Evolutionary conservation across 2,113 vertebrate genomes (phyloP).

Genomic region (Scatophagus argus): DNA sequence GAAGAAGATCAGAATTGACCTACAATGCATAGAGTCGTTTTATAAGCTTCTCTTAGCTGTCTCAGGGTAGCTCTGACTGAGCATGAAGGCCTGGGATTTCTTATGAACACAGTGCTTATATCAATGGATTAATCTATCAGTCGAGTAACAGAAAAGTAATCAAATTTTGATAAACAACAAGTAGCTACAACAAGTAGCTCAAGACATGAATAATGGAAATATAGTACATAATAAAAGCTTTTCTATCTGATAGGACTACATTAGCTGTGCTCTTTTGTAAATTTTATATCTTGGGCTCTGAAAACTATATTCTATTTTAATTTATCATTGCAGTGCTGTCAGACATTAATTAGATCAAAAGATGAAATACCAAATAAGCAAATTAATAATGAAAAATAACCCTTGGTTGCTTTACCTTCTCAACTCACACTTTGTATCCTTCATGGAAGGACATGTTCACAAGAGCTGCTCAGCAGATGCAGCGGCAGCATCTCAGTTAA

Average conservation of each 20-base stretch:
- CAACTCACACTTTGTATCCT: neutral
- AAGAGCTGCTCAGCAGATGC: neutral
- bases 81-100: too few relatives aligned
- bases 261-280: neutral
- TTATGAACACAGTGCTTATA: too few relatives aligned
- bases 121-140: too few relatives aligned
- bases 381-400: neutral
- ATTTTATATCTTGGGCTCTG: neutral
- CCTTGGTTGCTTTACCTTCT: neutral
- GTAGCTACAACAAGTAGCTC: too few relatives aligned
- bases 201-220: neutral
- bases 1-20: too few relatives aligned
- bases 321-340: too few relatives aligned
- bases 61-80: too few relatives aligned
- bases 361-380: neutral
- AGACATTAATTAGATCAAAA: slow-evolving; percentile 13
- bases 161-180: too few relatives aligned
- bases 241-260: neutral
- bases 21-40: too few relatives aligned
- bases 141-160: too few relatives aligned
- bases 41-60: too few relatives aligned
- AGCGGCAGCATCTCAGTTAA: neutral
- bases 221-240: neutral
- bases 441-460: neutral
- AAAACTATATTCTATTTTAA: neutral